Evolutionary conservation across 2,888 invertebrate species (phyloP).

Genomic region (Synergus laeviventris): DNA sequence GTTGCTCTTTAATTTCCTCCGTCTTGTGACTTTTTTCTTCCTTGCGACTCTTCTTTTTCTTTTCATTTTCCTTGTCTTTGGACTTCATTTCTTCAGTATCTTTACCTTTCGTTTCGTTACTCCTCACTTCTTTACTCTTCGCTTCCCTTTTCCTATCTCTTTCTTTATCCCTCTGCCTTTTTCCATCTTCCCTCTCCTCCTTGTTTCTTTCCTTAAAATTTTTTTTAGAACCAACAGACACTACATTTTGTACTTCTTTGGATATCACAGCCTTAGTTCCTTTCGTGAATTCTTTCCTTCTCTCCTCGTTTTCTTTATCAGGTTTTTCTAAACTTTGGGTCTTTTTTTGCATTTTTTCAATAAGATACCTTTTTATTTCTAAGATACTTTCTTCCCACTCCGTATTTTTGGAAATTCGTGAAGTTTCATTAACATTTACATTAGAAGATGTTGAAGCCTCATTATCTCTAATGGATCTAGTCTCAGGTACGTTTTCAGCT

Average conservation of each 20-base stretch:
- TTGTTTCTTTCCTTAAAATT: neutral
- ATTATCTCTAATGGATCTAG: neutral
- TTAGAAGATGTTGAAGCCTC: neutral
- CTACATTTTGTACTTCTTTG: neutral
- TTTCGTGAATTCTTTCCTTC: neutral
- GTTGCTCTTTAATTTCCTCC: neutral
- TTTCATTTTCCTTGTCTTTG: neutral
- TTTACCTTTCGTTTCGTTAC: neutral
- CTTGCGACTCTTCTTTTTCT: neutral
- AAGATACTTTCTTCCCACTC: neutral
- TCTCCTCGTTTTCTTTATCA: neutral
- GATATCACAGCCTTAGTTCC: neutral
- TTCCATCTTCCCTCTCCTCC: neutral
- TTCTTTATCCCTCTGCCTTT: neutral
- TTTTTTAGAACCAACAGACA: neutral
- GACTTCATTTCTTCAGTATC: neutral
- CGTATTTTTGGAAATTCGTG: neutral
- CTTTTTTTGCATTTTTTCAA: neutral
- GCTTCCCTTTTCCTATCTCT: neutral
- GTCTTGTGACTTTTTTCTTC: neutral
- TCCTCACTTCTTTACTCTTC: neutral
- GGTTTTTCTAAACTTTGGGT: no score
- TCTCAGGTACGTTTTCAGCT: neutral
- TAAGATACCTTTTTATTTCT: no score
- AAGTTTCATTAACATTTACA: neutral